phyloP scores from a whole-genome alignment of 2,113 vertebrate species.

The Corvus moneduloides region DNA sequence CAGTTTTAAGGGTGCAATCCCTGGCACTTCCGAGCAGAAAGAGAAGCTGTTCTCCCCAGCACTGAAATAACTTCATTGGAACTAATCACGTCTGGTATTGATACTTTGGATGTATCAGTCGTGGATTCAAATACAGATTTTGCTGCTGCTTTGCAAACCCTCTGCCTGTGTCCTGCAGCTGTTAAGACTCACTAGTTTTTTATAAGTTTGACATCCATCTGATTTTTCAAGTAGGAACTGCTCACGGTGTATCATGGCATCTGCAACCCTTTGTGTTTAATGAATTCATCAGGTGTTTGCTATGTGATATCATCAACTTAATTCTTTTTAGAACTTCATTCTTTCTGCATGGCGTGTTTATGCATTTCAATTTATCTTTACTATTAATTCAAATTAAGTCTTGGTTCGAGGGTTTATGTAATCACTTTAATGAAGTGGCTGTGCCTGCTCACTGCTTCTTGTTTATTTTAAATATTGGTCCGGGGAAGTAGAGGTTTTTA shows the following conservation, averaged over 20 bases:
- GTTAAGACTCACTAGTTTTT: background rate
- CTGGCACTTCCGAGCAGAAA: background rate
- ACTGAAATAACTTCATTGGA: background rate
- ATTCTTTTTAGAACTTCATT: background rate
- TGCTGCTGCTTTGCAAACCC: background rate
- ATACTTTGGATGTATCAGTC: fast-evolving
- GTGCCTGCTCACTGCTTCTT: background rate
- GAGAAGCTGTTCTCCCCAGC: background rate
- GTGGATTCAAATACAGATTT: background rate
- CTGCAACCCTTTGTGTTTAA: background rate
- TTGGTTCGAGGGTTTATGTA: background rate
- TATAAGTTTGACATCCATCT: background rate
- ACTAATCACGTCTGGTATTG: background rate
- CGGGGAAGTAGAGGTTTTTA: background rate
- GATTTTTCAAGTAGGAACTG: background rate
- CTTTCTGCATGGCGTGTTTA: background rate
- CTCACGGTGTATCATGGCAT: background rate
- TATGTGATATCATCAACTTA: background rate
- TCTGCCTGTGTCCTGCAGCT: background rate
- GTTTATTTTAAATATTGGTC: background rate
- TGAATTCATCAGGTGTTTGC: background rate
- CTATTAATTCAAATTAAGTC: background rate
- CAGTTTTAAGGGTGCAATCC: background rate
- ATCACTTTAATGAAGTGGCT: background rate
- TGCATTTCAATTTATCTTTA: background rate